Evolutionary conservation across 1,140 invertebrate genomes (phyloP), one percentile per base, ranked within the genome.

Genomic region (Drosophila athabasca): DNA sequence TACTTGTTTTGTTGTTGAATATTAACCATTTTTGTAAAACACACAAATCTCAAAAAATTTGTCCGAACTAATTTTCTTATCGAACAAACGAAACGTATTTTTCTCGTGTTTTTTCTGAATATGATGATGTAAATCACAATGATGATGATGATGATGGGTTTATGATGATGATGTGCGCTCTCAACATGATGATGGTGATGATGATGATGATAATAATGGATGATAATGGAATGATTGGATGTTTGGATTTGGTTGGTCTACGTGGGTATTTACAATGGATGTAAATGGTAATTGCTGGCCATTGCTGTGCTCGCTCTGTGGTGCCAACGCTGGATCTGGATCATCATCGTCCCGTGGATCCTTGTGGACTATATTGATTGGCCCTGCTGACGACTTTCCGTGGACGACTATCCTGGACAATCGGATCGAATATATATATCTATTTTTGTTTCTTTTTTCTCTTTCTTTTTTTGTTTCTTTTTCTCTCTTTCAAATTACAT

Each of bases 1-100:
- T 85, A 90, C 59, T 76, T 89, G 78, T 85, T 90, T 75, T 88
- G 52, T 76, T 79, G 62, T 71, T 58, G 64, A 59, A 62, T 78
- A 89, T 89, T 90, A 83, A 88, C 80, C 70, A 83, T 69, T 87
- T 88, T 82, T 88, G 82, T 81, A 82, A 85, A 39, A 39, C 35
- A 84, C 60, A 84, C 81, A 80, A 67, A 76, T 76, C 53, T 79
- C 77, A 88, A 90, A 90, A 39, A 39, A 91, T 84, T 90, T 91
- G 89, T 91, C 90, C 90, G 90, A 91, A 91, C 91, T 90, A 91
- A 91, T 92, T 92, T 91, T 92, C 91, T 92, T 92, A 92, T 82
- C 91, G 91, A 92, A 92, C 90, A 92, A 90, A 90, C 91, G 91
- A 90, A 90, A 90, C 91, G 90, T 92, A 92, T 92, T 92, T 92